Conservation (phyloP, 1,140 invertebrate species). For the Bactericera cockerelli region DNA sequence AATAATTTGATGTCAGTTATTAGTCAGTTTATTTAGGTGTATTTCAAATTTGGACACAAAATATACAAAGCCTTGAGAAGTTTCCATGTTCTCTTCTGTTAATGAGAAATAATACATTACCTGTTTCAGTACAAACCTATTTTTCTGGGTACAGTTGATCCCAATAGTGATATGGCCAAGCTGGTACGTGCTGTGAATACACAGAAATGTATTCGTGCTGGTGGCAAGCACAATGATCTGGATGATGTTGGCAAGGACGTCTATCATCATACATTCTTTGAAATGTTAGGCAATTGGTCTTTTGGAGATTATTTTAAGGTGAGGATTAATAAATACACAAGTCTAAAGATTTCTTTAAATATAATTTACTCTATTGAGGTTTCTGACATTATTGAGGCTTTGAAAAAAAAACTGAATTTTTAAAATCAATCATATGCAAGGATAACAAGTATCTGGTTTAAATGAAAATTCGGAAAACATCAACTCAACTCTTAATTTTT, state of each 20-base stretch:
- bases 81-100: no score
- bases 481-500: no score
- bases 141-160: constrained; percentile 89
- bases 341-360: not conserved
- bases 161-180: constrained; percentile 88
- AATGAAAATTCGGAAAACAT: no score
- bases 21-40: no score
- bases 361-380: not conserved
- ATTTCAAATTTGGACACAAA: no score
- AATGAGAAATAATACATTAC: no score
- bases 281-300: constrained; percentile 99
- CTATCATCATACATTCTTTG: constrained; percentile 99
- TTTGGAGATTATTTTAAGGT: constrained; percentile 99
- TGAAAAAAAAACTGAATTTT: no score
- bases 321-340: constrained; percentile 18
- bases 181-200: constrained; percentile 73
- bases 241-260: constrained; percentile 99
- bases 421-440: no score
- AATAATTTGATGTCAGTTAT: no score
- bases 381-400: no score
- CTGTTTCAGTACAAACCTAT: constrained; percentile 83
- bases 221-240: constrained; percentile 98
- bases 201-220: constrained; percentile 97
- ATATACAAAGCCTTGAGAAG: no score
- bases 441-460: no score